Evolutionary conservation across 2,888 invertebrate genomes (phyloP), one percentile per base, ranked within the genome.

Genomic region (Andrena haemorrhoa): DNA sequence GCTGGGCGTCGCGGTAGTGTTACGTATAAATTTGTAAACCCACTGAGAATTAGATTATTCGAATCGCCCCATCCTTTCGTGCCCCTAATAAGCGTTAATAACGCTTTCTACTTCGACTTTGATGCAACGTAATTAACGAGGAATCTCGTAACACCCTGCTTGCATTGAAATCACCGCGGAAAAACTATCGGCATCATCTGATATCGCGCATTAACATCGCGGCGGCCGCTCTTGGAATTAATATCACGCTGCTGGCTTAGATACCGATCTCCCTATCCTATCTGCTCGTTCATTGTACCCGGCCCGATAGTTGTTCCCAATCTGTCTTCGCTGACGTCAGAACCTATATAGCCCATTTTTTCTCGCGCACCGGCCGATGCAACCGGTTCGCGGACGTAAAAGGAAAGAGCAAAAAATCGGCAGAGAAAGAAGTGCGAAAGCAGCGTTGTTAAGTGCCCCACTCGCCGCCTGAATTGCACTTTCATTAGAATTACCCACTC

Each of bases 401-500:
- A n/a, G 26, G 2, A 61, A n/a, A 20, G 1, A 20, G 16, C 41
- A 47, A 70, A 68, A 71, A 78, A 70, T 75, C 51, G 16, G 8
- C 3, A 26, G 16, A 20, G 47, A 79, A 77, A 72, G 73, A 79
- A 82, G 66, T 69, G 72, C 63, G 68, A 77, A 75, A 82, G 70
- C 26, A 26, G 60, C 61, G 75, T 77, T 73, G 77, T 77, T 86
- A 81, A 75, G 72, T 23, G 56, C 56, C 68, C 75, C 51, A 35
- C 74, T 41, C 72, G 35, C 53, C 58, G 72, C 35, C 75, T 75
- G 75, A 75, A 82, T 82, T 75, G 70, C 76, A 84, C 82, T 80
- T 82, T 86, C 84, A 70, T 87, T 82, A 71, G 79, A 84, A 82
- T 82, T 75, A 82, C 51, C 63, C 63, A 64, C 64, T 73, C 60